A percentile compares a stretch with the other conserved stretches of the same genome.
Conservation (phyloP, 2,113 vertebrate genomes). For the Scolopax mira region DNA sequence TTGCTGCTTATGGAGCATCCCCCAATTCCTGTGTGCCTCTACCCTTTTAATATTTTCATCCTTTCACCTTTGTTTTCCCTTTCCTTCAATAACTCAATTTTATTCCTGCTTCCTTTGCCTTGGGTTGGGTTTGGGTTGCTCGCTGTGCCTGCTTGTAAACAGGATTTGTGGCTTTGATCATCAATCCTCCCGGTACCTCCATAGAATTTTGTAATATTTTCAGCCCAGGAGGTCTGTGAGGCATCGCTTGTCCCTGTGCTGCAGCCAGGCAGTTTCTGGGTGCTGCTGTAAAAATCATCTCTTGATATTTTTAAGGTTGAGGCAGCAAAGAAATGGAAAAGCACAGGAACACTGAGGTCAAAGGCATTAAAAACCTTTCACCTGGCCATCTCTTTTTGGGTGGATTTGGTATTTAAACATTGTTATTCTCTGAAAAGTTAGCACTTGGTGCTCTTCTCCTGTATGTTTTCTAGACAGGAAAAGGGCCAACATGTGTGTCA, state of each 20-base stretch:
- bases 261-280: not conserved
- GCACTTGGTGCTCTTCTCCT: not conserved
- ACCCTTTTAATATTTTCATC: not conserved
- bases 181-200: not conserved
- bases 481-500: not conserved
- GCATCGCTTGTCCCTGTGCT: not conserved
- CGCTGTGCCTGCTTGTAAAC: not conserved
- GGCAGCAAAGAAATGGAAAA: not conserved
- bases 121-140: not conserved
- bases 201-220: not conserved
- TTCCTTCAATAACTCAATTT: not conserved
- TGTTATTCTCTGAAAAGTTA: not conserved
- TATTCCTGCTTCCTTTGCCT: not conserved
- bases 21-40: accelerated
- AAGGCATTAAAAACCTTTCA: not conserved
- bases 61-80: not conserved
- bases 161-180: not conserved
- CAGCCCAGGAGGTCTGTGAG: not conserved
- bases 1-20: not conserved
- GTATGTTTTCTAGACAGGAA: not conserved
- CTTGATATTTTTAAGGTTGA: not conserved
- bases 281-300: not conserved
- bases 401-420: not conserved
- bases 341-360: accelerated
- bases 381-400: not conserved